A percentile compares a stretch with the other conserved stretches of the same genome.
Conservation (phyloP, 2,113 vertebrate genomes). For the Muscicapa adusta region DNA sequence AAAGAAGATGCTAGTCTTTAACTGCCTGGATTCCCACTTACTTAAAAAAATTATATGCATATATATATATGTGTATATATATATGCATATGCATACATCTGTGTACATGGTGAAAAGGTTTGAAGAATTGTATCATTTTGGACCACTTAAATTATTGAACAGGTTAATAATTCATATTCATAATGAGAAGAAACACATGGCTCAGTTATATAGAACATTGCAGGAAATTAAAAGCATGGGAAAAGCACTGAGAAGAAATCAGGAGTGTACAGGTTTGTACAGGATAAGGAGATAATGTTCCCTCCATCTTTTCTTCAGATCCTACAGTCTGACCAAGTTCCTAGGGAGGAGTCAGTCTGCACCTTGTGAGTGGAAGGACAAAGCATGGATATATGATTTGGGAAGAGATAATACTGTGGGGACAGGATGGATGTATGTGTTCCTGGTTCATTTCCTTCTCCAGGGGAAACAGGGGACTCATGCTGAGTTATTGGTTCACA, state of each 20-base stretch:
- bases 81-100: not conserved
- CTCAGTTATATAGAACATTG: not conserved
- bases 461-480: not conserved
- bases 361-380: not conserved
- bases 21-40: not conserved
- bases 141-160: not conserved
- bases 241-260: not conserved
- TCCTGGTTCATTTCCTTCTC: not conserved
- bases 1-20: not conserved
- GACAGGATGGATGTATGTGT: not conserved
- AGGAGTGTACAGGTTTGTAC: not conserved
- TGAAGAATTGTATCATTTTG: not conserved
- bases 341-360: not conserved
- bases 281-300: not conserved
- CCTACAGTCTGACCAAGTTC: not conserved
- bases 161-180: not conserved
- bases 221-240: not conserved
- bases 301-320: not conserved
- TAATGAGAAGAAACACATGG: not conserved
- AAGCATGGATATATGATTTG: not conserved
- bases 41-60: not conserved
- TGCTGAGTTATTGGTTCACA: not conserved
- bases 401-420: not conserved
- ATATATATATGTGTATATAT: no score
- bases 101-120: not conserved